A percentile compares a stretch with the other conserved stretches of the same genome.
Evolutionary conservation across 2,888 invertebrate species (phyloP).

Genomic region (Blastobasis adustella): DNA sequence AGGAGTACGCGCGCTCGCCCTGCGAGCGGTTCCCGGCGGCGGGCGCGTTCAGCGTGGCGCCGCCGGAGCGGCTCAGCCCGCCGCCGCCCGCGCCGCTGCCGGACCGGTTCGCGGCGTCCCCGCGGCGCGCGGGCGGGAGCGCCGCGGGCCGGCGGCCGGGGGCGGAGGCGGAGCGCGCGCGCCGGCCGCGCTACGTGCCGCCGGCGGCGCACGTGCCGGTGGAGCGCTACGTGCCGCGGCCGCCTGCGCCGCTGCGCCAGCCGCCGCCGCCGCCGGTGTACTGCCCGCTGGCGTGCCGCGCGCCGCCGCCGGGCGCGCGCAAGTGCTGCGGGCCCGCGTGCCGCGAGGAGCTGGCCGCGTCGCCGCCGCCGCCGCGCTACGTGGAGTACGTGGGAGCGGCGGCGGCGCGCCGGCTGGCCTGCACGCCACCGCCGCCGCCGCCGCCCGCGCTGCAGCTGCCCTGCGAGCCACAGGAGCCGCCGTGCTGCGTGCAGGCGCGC

Average conservation of each 20-base stretch:
- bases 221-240: slow-evolving; percentile 81
- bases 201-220: slow-evolving; percentile 82
- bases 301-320: slow-evolving; percentile 52
- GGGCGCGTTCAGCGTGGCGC: slow-evolving; percentile 76
- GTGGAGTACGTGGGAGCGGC: slow-evolving; percentile 79
- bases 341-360: slow-evolving; percentile 59
- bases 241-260: slow-evolving; percentile 61
- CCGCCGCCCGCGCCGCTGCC: slow-evolving; percentile 78
- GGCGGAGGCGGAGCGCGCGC: slow-evolving; percentile 79
- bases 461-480: slow-evolving; percentile 66
- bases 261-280: slow-evolving; percentile 70
- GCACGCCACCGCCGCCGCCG: slow-evolving; percentile 67
- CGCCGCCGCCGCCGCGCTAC: slow-evolving; percentile 66
- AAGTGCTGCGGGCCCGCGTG: slow-evolving; percentile 66
- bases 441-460: slow-evolving; percentile 66
- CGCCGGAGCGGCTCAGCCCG: slow-evolving; percentile 78
- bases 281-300: slow-evolving; percentile 68
- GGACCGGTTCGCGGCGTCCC: slow-evolving; percentile 73
- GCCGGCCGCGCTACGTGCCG: slow-evolving; percentile 77
- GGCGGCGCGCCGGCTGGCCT: slow-evolving; percentile 74
- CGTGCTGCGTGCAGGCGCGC: slow-evolving; percentile 74
- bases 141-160: slow-evolving; percentile 78
- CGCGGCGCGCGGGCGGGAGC: slow-evolving; percentile 73
- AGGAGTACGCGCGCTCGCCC: slow-evolving; percentile 70
- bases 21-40: slow-evolving; percentile 73